A percentile compares a stretch with the other conserved stretches of the same genome.
Conservation (phyloP, 2,888 invertebrate genomes). For the Cyaniris semiargus region DNA sequence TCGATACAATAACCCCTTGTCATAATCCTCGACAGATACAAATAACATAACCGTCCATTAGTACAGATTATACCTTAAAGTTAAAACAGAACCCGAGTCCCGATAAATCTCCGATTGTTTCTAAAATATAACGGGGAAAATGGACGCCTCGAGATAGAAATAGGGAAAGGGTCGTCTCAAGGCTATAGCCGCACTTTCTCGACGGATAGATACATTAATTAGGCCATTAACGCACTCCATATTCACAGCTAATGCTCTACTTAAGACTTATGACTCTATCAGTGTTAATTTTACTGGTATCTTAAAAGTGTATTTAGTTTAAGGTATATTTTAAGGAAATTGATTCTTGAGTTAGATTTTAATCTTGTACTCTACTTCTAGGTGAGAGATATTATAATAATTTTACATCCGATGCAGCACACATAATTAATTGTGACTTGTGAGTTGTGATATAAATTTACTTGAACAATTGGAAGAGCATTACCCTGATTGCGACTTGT, state of each 20-base stretch:
- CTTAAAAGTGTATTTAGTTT: neutral
- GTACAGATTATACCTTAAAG: constrained; percentile 38
- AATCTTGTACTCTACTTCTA: neutral
- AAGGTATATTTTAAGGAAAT: neutral
- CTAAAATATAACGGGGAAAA: constrained; percentile 65
- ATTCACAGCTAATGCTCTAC: constrained; percentile 15
- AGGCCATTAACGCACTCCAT: constrained; percentile 51
- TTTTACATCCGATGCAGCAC: neutral
- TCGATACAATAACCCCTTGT: constrained; percentile 39
- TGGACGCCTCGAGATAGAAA: constrained; percentile 66
- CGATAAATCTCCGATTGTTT: constrained; percentile 70
- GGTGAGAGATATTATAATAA: neutral
- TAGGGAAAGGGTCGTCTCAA: constrained; percentile 76
- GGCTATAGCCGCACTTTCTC: constrained; percentile 76
- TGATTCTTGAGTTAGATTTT: neutral
- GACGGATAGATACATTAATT: constrained; percentile 71
- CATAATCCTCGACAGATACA: constrained; percentile 40
- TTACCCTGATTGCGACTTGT: too few species aligned
- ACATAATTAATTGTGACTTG: too few species aligned
- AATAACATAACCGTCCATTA: constrained; percentile 43
- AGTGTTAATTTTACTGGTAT: neutral
- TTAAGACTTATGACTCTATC: constrained; percentile 3
- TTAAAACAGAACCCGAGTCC: constrained; percentile 47
- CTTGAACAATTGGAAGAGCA: too few species aligned
- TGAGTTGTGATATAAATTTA: too few species aligned